Conservation (phyloP, 2,888 invertebrate species). For the Agonopterix arenella region DNA sequence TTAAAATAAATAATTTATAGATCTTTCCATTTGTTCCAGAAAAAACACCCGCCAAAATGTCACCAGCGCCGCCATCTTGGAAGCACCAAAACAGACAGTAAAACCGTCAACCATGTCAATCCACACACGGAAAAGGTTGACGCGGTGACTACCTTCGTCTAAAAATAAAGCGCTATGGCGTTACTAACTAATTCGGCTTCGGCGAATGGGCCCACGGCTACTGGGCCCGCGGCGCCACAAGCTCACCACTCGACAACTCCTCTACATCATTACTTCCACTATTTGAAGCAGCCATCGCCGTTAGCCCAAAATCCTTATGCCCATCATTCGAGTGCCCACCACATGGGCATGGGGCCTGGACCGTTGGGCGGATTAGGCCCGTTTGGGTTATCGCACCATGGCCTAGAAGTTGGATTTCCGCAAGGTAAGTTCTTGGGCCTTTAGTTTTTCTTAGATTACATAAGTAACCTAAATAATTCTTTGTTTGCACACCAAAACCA, state of each 20-base stretch:
- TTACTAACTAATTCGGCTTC: constrained; percentile 63
- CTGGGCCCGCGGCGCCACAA: constrained; percentile 56
- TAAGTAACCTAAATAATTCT: no score
- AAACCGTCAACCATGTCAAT: constrained; percentile 26
- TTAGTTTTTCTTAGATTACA: no score
- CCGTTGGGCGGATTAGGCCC: constrained; percentile 68
- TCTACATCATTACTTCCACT: constrained; percentile 74
- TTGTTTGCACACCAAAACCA: no score
- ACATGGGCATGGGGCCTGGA: constrained; percentile 76
- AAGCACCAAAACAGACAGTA: neutral
- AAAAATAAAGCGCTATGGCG: constrained; percentile 46
- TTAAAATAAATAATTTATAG: no score
- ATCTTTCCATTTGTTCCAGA: constrained; percentile 1
- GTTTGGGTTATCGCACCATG: constrained; percentile 66
- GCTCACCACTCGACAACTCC: constrained; percentile 74
- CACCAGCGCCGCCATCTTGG: neutral
- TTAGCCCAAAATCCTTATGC: constrained; percentile 68
- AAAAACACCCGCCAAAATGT: constrained; percentile 2
- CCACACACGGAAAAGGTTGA: constrained; percentile 47
- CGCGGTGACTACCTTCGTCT: constrained; percentile 53
- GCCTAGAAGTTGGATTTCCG: constrained; percentile 68
- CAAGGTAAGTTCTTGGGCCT: constrained; percentile 50
- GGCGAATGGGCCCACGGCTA: constrained; percentile 51
- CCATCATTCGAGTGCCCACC: constrained; percentile 64
- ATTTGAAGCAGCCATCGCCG: constrained; percentile 74